Percentiles rank a stretch among this genome's conserved stretches.
Evolutionary conservation across 1,140 invertebrate genomes (phyloP).

Genomic region (Formica selysi): DNA sequence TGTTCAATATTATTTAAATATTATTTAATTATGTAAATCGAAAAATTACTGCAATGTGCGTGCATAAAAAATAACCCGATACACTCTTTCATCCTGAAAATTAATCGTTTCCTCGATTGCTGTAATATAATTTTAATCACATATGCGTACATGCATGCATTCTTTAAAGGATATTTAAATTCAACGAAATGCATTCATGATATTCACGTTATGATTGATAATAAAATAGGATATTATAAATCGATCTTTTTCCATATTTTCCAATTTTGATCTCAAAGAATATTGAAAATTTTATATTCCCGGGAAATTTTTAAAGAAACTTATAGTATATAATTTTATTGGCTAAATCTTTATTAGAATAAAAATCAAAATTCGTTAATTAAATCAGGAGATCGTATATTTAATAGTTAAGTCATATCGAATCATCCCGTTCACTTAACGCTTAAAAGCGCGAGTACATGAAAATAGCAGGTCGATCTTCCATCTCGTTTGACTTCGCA

Average conservation of each 20-base stretch:
- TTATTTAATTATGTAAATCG: neutral
- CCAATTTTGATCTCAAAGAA: neutral
- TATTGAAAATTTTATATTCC: neutral
- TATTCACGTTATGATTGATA: neutral
- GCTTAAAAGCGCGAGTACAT: conserved; percentile 2
- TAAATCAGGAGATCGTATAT: neutral
- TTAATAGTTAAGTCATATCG: neutral
- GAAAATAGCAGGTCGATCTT: neutral
- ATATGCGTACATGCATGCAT: neutral
- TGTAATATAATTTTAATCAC: neutral
- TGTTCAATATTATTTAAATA: neutral
- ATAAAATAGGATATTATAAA: neutral
- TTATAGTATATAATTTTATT: neutral
- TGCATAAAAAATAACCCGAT: neutral
- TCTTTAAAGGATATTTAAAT: conserved; percentile 1
- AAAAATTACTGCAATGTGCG: neutral
- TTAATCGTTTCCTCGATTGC: neutral
- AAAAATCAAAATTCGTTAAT: neutral
- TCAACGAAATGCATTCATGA: no score
- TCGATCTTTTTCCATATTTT: neutral
- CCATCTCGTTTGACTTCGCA: neutral
- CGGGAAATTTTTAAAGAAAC: neutral
- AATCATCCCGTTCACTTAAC: neutral
- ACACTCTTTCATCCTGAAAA: neutral
- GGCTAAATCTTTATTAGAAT: neutral